A percentile compares a stretch with the other conserved stretches of the same genome.
Evolutionary conservation across 1,140 invertebrate genomes (phyloP).

Genomic region (Colletes gigas): DNA sequence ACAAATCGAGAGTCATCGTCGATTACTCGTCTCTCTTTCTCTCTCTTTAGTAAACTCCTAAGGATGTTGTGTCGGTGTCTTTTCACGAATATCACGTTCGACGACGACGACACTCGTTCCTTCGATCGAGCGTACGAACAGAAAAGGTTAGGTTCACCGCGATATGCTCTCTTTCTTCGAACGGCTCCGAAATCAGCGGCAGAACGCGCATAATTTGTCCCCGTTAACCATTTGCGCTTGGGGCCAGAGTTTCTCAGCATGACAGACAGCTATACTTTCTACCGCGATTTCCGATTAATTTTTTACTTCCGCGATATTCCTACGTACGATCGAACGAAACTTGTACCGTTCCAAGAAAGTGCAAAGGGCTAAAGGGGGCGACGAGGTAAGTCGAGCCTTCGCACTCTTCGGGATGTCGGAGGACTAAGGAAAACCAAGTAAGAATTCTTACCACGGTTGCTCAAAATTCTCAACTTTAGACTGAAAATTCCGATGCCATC

Average conservation of each 20-base stretch:
- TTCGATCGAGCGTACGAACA: slow-evolving; percentile 22
- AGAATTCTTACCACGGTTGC: background rate
- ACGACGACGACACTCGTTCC: slow-evolving; percentile 9
- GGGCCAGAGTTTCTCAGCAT: background rate
- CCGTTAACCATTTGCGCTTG: slow-evolving; percentile 2
- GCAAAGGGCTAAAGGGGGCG: background rate
- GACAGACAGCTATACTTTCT: too few species aligned
- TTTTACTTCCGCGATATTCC: too few species aligned
- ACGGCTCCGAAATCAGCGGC: background rate
- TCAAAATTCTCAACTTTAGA: background rate
- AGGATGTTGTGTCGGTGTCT: too few species aligned
- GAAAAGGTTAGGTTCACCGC: background rate
- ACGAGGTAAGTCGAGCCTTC: background rate
- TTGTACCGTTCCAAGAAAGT: background rate
- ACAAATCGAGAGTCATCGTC: background rate
- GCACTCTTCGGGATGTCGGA: background rate
- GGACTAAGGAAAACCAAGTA: background rate
- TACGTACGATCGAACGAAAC: background rate
- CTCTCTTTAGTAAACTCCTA: too few species aligned
- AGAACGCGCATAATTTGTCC: background rate
- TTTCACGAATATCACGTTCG: background rate
- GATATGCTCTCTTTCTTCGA: background rate
- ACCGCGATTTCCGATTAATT: too few species aligned
- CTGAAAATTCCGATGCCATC: too few species aligned
- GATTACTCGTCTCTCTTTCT: background rate